phyloP scores from a whole-genome alignment of 2,888 invertebrate genomes.

The Conchocele bisecta region DNA sequence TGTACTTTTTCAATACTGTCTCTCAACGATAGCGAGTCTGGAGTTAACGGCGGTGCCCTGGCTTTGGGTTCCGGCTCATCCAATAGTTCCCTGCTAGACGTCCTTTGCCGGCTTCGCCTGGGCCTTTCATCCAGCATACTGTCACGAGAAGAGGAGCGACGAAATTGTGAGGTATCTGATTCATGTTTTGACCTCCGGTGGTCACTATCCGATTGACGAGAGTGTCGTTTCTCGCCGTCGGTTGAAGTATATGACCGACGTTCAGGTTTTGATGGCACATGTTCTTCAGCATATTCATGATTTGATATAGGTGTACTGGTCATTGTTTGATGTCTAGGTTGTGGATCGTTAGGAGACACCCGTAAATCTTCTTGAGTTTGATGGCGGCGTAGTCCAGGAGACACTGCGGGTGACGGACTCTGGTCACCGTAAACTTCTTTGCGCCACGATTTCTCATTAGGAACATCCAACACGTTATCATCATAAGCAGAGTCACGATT shows the following conservation, averaged over 20 bases:
- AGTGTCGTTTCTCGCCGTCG: constrained; percentile 54
- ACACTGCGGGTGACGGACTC: constrained; percentile 33
- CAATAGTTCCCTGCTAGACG: constrained; percentile 71
- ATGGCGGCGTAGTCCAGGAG: constrained; percentile 45
- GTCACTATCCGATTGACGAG: constrained; percentile 56
- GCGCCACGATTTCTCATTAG: constrained; percentile 73
- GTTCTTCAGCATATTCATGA: constrained; percentile 42
- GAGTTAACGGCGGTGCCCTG: constrained; percentile 69
- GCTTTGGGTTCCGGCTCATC: constrained; percentile 59
- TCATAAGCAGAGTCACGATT: constrained; percentile 55
- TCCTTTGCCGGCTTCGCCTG: constrained; percentile 64
- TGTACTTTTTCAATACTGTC: constrained; percentile 82
- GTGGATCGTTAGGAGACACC: constrained; percentile 51
- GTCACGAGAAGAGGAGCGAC: constrained; percentile 75
- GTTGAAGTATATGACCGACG: constrained; percentile 46
- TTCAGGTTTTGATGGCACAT: constrained; percentile 41
- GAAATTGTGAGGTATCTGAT: constrained; percentile 51
- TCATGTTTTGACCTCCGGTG: constrained; percentile 58
- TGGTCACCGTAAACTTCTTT: constrained; percentile 75
- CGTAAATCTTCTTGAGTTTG: constrained; percentile 61
- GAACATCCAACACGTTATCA: constrained; percentile 69
- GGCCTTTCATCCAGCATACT: constrained; percentile 73
- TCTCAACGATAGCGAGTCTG: constrained; percentile 76
- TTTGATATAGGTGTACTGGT: constrained; percentile 73
- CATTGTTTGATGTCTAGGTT: constrained; percentile 60